phyloP scores from a whole-genome alignment of 2,797 vertebrate species.

The Xenopus petersii region DNA sequence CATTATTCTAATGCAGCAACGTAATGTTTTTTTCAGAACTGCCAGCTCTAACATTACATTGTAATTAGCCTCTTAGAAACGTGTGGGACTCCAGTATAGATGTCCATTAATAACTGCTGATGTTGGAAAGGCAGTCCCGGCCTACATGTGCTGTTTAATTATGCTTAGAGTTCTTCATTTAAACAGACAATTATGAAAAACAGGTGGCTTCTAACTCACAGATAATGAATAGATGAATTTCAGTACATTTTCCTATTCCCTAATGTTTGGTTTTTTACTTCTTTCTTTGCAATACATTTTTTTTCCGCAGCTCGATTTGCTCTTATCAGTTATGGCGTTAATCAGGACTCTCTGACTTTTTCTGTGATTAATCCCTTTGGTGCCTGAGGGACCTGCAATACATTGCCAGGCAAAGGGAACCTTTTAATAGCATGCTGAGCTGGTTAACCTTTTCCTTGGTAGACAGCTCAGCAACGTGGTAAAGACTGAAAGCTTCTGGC shows the following conservation, averaged over 20 bases:
- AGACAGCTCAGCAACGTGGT: neutral
- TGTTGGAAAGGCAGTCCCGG: conserved; percentile 63
- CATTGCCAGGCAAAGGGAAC: conserved; percentile 48
- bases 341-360: conserved; percentile 46
- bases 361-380: conserved; percentile 45
- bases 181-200: conserved; percentile 61
- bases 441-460: conserved; percentile 29
- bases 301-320: conserved; percentile 52
- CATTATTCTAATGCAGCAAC: conserved; percentile 62
- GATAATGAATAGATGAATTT: conserved; percentile 61
- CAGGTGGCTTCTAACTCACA: conserved; percentile 68
- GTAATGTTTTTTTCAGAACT: conserved; percentile 68
- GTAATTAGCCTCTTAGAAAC: conserved; percentile 75
- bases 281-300: conserved; percentile 51
- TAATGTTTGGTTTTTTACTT: conserved; percentile 56
- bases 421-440: conserved; percentile 35
- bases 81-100: conserved; percentile 69
- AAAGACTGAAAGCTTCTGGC: neutral
- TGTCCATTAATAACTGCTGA: conserved; percentile 73
- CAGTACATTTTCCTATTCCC: conserved; percentile 52
- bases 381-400: conserved; percentile 37
- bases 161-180: conserved; percentile 66
- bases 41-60: conserved; percentile 65
- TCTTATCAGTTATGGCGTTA: conserved; percentile 52
- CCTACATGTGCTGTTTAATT: conserved; percentile 72